Conservation (phyloP, 2,888 invertebrate species). For the Mellilla xanthometata region DNA sequence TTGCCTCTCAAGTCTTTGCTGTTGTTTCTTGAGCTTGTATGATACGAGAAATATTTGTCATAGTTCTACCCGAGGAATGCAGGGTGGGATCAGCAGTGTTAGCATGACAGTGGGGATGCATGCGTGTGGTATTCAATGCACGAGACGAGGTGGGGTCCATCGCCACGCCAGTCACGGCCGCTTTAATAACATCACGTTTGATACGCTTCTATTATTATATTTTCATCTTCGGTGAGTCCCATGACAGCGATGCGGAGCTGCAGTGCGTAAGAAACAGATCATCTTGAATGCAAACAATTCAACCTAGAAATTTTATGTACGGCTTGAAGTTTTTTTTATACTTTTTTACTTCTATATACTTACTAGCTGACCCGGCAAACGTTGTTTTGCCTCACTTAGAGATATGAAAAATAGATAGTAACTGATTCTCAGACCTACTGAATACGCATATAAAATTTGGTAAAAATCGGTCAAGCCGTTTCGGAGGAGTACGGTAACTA, state of each 20-base stretch:
- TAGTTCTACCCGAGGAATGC: conserved; percentile 35
- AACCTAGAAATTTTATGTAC: too few relatives aligned
- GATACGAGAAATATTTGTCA: conserved; percentile 46
- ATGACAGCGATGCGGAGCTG: conserved; percentile 64
- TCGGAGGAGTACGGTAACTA: too few relatives aligned
- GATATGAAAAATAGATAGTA: too few relatives aligned
- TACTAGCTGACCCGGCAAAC: too few relatives aligned
- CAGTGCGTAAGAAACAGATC: conserved; percentile 33
- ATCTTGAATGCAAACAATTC: not conserved
- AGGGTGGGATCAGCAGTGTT: conserved; percentile 61
- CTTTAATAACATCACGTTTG: conserved; percentile 83
- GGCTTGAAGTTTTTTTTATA: too few relatives aligned
- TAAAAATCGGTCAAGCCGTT: too few relatives aligned
- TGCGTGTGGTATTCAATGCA: conserved; percentile 54
- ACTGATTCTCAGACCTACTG: too few relatives aligned
- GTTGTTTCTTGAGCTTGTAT: too few relatives aligned
- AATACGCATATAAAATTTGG: too few relatives aligned
- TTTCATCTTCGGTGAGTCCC: conserved; percentile 77
- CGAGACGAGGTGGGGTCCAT: conserved; percentile 64
- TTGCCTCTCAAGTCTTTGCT: too few relatives aligned
- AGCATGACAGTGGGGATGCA: conserved; percentile 64
- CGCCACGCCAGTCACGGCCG: conserved; percentile 71
- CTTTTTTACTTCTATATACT: too few relatives aligned
- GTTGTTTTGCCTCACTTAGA: too few relatives aligned
- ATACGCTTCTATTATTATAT: conserved; percentile 82